These are phyloP conservation scores for Elgonia sp. DNA, from an alignment of 2,888 invertebrate species.

Conservation along the genomic window DNA sequence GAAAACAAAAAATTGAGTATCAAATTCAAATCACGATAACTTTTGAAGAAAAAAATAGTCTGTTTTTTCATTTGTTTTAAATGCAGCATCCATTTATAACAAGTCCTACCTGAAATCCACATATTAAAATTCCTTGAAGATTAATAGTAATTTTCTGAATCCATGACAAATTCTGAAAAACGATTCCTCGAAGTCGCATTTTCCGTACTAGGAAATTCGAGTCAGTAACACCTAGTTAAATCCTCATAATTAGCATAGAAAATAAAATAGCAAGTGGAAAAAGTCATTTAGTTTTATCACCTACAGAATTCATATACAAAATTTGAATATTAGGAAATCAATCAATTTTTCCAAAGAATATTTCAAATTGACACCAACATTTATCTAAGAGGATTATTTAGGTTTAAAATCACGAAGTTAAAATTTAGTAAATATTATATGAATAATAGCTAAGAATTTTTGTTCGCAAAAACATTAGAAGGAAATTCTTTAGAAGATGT, in stretches of 20 bases:
- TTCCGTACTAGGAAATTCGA: constrained; percentile 1
- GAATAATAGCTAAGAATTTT: too few relatives aligned
- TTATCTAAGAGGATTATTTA: too few relatives aligned
- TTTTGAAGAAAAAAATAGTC: neutral
- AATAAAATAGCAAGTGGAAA: neutral
- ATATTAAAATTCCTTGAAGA: constrained; percentile 53
- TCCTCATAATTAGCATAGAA: neutral
- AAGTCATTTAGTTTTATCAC: too few relatives aligned
- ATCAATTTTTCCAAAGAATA: too few relatives aligned
- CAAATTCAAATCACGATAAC: too few relatives aligned
- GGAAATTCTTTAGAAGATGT: constrained; percentile 98
- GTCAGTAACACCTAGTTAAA: neutral
- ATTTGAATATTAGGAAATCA: too few relatives aligned
- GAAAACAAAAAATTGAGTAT: too few relatives aligned
- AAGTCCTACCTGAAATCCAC: constrained; percentile 49
- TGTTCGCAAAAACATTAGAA: too few relatives aligned
- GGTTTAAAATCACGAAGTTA: too few relatives aligned
- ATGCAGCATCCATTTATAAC: constrained; percentile 28
- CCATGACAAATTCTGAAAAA: constrained; percentile 55
- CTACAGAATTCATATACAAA: too few relatives aligned
- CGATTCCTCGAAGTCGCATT: constrained; percentile 17
- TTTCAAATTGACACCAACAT: too few relatives aligned
- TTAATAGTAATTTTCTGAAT: constrained; percentile 55
- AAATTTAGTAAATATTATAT: too few relatives aligned
- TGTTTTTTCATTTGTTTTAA: constrained; percentile 5